These are phyloP conservation scores for Gallinago stenura DNA, from an alignment of 2,797 vertebrate species.

Conservation along the genomic window DNA sequence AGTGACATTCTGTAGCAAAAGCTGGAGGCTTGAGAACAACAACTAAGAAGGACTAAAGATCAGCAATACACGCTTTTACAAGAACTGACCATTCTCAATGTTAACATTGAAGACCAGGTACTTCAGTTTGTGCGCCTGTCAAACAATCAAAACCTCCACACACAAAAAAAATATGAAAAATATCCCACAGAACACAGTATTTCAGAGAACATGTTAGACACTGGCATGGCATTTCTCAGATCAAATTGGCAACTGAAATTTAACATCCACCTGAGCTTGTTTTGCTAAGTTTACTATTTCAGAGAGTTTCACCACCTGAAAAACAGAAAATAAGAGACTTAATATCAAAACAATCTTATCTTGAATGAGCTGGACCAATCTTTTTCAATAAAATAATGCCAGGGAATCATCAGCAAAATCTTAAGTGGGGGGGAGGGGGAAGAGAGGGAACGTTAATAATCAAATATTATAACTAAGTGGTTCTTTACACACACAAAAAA, in stretches of 20 bases:
- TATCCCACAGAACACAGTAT: conserved; percentile 74
- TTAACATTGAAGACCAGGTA: conserved; percentile 65
- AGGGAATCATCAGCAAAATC: neutral
- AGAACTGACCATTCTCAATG: conserved; percentile 58
- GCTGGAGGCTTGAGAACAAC: conserved; percentile 59
- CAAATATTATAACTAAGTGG: neutral
- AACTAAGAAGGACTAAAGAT: conserved; percentile 42
- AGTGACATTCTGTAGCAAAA: conserved; percentile 69
- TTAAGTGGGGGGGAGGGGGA: rapidly evolving
- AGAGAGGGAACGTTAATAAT: neutral
- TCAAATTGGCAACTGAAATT: conserved; percentile 98
- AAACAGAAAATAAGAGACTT: conserved; percentile 41
- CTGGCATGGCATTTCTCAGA: neutral
- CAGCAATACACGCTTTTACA: conserved; percentile 54
- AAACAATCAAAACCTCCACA: conserved; percentile 68
- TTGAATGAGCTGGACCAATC: neutral
- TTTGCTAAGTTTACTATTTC: conserved; percentile 96
- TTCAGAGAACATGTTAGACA: conserved; percentile 67
- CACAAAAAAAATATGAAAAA: neutral
- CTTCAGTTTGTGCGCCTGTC: conserved; percentile 55
- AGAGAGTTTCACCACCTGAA: conserved; percentile 96
- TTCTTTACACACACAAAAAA: neutral
- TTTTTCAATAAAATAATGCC: neutral
- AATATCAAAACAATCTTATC: neutral
- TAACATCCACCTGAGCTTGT: conserved; percentile 96